Evolutionary conservation across 2,888 invertebrate species (phyloP).

Genomic region (Metallyticus violacea): DNA sequence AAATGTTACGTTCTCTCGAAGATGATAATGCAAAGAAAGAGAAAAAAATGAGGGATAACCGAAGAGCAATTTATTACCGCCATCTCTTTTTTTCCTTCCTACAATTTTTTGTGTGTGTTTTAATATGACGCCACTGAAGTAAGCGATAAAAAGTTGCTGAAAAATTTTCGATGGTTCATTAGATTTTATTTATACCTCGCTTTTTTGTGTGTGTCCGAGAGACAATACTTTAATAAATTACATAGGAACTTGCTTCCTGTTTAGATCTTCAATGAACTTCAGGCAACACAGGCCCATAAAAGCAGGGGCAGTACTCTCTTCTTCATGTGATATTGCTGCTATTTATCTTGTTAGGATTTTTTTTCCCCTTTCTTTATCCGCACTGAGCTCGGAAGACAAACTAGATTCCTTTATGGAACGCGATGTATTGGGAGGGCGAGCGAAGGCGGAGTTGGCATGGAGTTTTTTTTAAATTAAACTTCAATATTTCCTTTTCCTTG

Average conservation of each 20-base stretch:
- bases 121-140: neutral
- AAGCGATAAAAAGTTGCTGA: neutral
- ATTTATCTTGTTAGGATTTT: neutral
- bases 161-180: neutral
- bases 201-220: neutral
- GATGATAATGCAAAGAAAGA: too few species aligned
- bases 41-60: too few species aligned
- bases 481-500: neutral
- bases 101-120: too few species aligned
- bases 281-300: neutral
- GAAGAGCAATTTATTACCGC: neutral
- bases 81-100: neutral
- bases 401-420: neutral
- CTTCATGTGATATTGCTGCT: neutral
- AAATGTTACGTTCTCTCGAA: too few species aligned
- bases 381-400: neutral
- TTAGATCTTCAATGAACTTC: neutral
- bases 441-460: neutral
- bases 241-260: neutral
- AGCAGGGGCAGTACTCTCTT: neutral
- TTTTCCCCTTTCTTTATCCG: neutral
- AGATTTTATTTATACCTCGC: neutral
- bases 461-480: neutral
- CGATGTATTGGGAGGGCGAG: neutral
- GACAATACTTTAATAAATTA: neutral